Evolutionary conservation across 1,140 invertebrate species (phyloP).

Genomic region (Cheumatopsyche charites): DNA sequence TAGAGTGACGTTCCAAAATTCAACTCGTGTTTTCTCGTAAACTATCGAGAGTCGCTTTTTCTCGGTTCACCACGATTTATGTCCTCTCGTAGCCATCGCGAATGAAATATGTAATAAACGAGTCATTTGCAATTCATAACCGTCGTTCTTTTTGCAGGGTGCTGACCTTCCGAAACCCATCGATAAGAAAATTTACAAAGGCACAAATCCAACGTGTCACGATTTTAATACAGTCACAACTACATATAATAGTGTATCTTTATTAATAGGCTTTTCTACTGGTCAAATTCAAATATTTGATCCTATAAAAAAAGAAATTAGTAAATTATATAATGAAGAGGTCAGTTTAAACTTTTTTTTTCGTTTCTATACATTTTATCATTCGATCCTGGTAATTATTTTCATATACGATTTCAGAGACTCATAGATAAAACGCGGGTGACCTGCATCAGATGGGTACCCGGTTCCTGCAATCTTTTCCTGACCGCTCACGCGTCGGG

Average conservation of each 20-base stretch:
- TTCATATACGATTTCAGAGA: constrained; percentile 71
- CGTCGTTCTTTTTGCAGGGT: constrained; percentile 71
- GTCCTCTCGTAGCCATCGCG: too few relatives aligned
- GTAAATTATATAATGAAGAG: constrained; percentile 98
- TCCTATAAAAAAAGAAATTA: constrained; percentile 93
- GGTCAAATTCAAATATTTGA: constrained; percentile 98
- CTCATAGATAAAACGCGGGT: constrained; percentile 98
- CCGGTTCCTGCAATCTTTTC: constrained; percentile 91
- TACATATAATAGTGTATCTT: constrained; percentile 78
- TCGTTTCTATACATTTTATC: background rate
- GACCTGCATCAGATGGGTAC: constrained; percentile 98
- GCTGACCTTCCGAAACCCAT: constrained; percentile 94
- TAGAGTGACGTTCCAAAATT: too few relatives aligned
- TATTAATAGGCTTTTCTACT: constrained; percentile 96
- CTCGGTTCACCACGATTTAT: too few relatives aligned
- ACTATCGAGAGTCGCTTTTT: too few relatives aligned
- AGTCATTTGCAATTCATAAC: too few relatives aligned
- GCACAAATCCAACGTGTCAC: constrained; percentile 98
- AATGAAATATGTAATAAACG: too few relatives aligned
- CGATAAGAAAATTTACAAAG: constrained; percentile 98
- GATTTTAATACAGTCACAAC: constrained; percentile 93
- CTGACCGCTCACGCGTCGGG: constrained; percentile 94
- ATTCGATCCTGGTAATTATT: background rate
- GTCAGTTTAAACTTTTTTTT: constrained; percentile 61
- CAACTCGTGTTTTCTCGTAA: too few relatives aligned